Evolutionary conservation across 1,140 invertebrate species (phyloP), one percentile per base, ranked within the genome.

Genomic region (Pseudomyrmex concolor): DNA sequence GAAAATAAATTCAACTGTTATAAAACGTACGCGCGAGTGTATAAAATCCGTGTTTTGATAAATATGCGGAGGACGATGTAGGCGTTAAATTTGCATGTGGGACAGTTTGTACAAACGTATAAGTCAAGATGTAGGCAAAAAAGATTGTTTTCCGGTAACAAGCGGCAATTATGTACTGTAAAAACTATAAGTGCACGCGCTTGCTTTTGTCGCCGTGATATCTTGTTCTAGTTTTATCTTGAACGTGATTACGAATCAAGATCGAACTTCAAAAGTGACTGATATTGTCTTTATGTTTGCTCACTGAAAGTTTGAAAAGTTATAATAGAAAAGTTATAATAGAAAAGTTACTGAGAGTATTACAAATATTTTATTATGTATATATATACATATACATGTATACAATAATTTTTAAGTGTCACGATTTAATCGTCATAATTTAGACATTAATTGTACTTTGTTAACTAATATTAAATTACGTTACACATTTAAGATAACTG

Each of bases 151-250:
- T 25, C 1, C 45, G 10, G 55, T 86, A 86, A 84, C 25, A 74
- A 85, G 55, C n/a, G n/a, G 17, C 74, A 73, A 84, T 86, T 84
- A n/a, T n/a, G n/a, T n/a, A 80, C 74, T 84, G 22, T 72, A 67
- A 84, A 60, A 86, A 67, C 67, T 83, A 84, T 86, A 86, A 86
- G 60, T 80, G 50, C 55, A 48, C 48, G 10, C 51, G 43, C 22
- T 84, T 43, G 73, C 45, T 67, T 64, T 34, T 15, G 54, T 34
- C 25, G 4, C 17, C 12, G 4, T 12, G 12, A 60, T 83, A 54
- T 67, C 84, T 62, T 78, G 55, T 54, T 62, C 54, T 17, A 43
- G 17, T 15, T 22, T 62, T 9, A 34, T 17, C 34, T 0, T 74
- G 8, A 2, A 2, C 12, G 12, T 34, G n/a, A 50, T 57, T 51